Percentiles rank a stretch among this genome's conserved stretches.
phyloP scores from a whole-genome alignment of 2,797 vertebrate species.

The Podarcis lilfordi region DNA sequence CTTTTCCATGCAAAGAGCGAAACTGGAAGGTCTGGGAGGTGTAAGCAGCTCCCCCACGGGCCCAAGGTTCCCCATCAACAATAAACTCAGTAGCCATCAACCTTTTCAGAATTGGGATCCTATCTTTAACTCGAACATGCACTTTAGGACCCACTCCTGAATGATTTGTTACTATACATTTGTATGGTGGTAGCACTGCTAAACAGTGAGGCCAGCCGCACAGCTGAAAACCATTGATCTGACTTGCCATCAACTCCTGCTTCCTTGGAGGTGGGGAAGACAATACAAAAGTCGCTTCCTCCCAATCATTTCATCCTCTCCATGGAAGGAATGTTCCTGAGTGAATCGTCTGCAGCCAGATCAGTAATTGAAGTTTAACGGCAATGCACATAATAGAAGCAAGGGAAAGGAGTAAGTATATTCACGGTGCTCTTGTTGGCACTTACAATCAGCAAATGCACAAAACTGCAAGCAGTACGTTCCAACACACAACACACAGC shows the following conservation, averaged over 20 bases:
- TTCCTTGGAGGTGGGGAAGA: not conserved
- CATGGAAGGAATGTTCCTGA: not conserved
- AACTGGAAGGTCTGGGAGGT: too few species aligned
- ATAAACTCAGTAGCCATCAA: not conserved
- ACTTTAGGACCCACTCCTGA: not conserved
- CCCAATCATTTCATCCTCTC: not conserved
- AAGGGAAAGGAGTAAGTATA: slow-evolving; percentile 1
- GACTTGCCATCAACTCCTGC: not conserved
- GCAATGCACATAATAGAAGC: not conserved
- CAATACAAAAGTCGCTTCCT: not conserved
- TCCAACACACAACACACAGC: not conserved
- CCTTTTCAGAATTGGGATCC: not conserved
- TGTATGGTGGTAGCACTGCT: not conserved
- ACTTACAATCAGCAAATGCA: not conserved
- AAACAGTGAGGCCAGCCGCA: not conserved
- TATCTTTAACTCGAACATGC: not conserved
- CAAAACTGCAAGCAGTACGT: not conserved
- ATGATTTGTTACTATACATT: not conserved
- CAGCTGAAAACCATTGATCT: not conserved
- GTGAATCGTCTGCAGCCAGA: not conserved
- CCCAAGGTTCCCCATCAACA: too few species aligned
- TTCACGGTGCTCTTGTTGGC: not conserved
- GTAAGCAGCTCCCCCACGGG: too few species aligned
- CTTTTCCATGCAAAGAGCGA: too few species aligned
- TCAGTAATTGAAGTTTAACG: not conserved